Evolutionary conservation across 2,888 invertebrate genomes (phyloP), one percentile per base, ranked within the genome.

Genomic region (Diogma glabrata): DNA sequence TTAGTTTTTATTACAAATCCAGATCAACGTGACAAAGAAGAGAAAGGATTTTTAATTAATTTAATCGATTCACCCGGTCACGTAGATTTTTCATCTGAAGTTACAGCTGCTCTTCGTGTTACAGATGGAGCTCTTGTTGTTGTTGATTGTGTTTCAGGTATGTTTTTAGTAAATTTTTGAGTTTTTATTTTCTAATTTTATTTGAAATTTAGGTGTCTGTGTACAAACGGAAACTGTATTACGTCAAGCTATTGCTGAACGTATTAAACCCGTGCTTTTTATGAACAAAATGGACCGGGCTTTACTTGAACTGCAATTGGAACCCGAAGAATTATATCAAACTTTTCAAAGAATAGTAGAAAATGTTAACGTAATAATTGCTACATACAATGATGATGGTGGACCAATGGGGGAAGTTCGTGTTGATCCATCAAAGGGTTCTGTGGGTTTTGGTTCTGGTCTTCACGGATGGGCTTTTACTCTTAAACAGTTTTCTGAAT

Each of bases 231-330:
- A 99, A 75, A 97, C 99, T 64, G 99, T 99, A 54, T 78, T 99
- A 64, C 91, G 99, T 76, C 99, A 99, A 73, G 99, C 99, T 56
- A 99, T 99, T 67, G 94, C 95, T 56, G 99, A 99, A 76, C 88
- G 99, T 67, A 99, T 99, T 66, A 97, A 96, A 85, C 99, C 99
- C 52, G 92, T 99, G 60, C 78, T 99, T 63, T 99, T 99, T 86
- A 97, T 99, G 97, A 99, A 99, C 88, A 99, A 99, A 77, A 97
- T 99, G 97, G 99, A 99, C 78, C 88, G 99, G 61, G 99, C 99
- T 60, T 79, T 99, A 54, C 77, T 99, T 33, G 99, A 99, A 73
- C 76, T 99, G 67, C 97, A 99, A 69, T 74, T 97, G 63, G 96
- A 92, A 55, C 82, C 88, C 57, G 99, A 99, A 73, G 94, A 95